Evolutionary conservation across 2,888 invertebrate species (phyloP).

Genomic region (Heliconius ethilla): DNA sequence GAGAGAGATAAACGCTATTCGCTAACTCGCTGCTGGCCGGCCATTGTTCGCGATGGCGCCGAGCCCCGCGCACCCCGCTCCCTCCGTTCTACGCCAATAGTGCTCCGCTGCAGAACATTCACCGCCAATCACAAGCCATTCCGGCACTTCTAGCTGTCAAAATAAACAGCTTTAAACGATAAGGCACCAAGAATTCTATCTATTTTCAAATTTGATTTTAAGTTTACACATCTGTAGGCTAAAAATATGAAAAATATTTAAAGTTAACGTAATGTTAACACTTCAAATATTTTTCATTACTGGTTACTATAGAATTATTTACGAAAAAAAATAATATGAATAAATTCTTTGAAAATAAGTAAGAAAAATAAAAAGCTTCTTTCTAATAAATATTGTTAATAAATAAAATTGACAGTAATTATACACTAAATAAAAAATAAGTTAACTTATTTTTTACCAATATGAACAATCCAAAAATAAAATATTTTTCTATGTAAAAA

Average conservation of each 20-base stretch:
- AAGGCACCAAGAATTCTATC: conserved; percentile 61
- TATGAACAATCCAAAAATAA: background rate
- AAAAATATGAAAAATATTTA: conserved; percentile 3
- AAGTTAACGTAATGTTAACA: too few relatives aligned
- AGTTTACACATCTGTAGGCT: conserved; percentile 31
- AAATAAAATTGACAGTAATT: too few relatives aligned
- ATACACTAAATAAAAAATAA: too few relatives aligned
- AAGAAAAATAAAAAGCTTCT: too few relatives aligned
- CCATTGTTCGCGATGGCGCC: conserved; percentile 81
- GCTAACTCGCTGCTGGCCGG: conserved; percentile 79
- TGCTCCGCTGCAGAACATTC: conserved; percentile 81
- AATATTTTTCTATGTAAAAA: background rate
- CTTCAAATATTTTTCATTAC: too few relatives aligned
- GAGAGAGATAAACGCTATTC: conserved; percentile 83
- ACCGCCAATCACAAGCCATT: conserved; percentile 83
- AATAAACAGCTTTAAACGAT: conserved; percentile 73
- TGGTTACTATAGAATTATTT: too few relatives aligned
- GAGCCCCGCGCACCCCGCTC: conserved; percentile 71
- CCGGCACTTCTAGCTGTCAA: conserved; percentile 81
- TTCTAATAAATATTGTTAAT: too few relatives aligned
- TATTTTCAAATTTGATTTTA: conserved; percentile 42
- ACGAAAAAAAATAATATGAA: too few relatives aligned
- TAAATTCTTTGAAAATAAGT: too few relatives aligned
- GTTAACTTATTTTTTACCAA: too few relatives aligned
- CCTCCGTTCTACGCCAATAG: conserved; percentile 79